These are phyloP conservation scores for Semnornis frantzii DNA, from an alignment of 2,113 vertebrate genomes.

Conservation along the genomic window DNA sequence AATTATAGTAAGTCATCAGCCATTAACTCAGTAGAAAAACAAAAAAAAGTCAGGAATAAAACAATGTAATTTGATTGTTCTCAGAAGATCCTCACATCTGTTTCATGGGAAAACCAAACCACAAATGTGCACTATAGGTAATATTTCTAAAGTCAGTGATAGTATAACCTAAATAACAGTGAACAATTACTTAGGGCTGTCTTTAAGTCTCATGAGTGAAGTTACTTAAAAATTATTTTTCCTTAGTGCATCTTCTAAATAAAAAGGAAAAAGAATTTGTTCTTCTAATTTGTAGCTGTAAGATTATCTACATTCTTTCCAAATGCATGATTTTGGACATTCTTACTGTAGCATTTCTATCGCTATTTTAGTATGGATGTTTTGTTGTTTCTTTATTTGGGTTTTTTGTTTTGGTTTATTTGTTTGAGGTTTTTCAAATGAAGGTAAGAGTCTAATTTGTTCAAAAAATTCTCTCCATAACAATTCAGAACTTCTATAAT, in stretches of 20 bases:
- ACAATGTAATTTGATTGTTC: neutral
- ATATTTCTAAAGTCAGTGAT: neutral
- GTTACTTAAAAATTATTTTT: neutral
- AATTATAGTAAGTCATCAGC: neutral
- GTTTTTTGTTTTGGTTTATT: neutral
- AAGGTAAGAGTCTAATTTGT: neutral
- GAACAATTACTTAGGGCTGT: neutral
- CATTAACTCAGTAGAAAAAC: neutral
- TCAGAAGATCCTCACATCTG: neutral
- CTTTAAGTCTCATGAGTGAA: neutral
- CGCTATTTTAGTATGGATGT: neutral
- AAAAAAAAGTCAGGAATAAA: neutral
- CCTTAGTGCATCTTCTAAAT: neutral
- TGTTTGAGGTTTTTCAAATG: neutral
- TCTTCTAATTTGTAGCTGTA: neutral
- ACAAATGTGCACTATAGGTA: neutral
- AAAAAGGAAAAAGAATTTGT: neutral
- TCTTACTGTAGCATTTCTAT: neutral
- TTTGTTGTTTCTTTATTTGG: neutral
- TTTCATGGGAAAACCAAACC: neutral
- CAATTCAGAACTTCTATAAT: too few relatives aligned
- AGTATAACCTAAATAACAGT: neutral
- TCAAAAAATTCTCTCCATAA: neutral
- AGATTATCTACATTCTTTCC: accelerated
- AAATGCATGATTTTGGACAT: neutral